Conservation (phyloP, 2,797 vertebrate species). For the Spondyliosoma cantharus region DNA sequence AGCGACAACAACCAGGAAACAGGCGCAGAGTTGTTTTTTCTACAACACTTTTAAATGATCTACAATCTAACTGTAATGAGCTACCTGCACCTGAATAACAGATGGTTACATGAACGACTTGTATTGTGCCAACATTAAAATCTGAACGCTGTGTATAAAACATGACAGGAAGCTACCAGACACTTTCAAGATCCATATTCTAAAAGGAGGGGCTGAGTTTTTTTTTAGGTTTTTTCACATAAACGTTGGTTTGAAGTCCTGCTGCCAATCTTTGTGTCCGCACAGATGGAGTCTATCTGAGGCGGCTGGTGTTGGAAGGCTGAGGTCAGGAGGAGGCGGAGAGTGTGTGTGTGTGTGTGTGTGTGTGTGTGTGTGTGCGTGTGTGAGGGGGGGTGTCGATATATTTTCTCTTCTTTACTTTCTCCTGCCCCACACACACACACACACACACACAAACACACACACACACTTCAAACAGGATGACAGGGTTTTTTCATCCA, state of each 20-base stretch:
- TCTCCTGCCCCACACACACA: conserved; percentile 7
- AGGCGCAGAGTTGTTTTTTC: no score
- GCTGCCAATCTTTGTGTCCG: not conserved
- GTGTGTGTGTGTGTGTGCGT: no score
- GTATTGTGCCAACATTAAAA: not conserved
- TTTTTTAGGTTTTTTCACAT: not conserved
- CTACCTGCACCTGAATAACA: not conserved
- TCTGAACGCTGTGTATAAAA: not conserved
- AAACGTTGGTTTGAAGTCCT: conserved; percentile 7
- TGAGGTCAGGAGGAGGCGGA: conserved; percentile 30
- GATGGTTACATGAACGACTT: not conserved
- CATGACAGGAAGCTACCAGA: not conserved
- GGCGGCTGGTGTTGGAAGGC: not conserved
- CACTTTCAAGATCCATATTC: not conserved
- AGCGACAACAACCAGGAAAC: no score
- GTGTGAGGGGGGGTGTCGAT: not conserved
- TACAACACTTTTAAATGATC: not conserved
- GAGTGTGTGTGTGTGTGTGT: not conserved
- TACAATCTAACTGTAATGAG: not conserved
- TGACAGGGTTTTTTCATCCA: conserved; percentile 45
- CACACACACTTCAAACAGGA: conserved; percentile 27
- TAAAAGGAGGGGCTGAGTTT: not conserved
- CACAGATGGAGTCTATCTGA: conserved; percentile 17
- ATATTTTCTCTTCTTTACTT: conserved; percentile 2
- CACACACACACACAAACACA: conserved; percentile 10